Conservation (phyloP, 2,113 vertebrate species). For the Petromus typicus region DNA sequence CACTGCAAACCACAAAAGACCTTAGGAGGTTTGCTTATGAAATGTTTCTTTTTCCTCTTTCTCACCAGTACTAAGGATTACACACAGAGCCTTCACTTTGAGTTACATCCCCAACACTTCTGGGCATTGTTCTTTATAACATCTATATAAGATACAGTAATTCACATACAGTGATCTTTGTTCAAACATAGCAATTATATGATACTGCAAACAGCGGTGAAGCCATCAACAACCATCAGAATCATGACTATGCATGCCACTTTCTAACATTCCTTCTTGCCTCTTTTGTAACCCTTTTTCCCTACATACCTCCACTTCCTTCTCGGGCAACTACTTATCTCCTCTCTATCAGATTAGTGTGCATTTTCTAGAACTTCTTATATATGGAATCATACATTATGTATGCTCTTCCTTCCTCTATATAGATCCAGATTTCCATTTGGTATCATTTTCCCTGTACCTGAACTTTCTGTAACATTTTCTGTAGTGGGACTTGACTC, state of each 20-base stretch:
- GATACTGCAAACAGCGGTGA: background rate
- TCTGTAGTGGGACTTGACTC: background rate
- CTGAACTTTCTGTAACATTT: constrained; percentile 53
- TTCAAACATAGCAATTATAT: constrained; percentile 27
- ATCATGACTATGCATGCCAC: background rate
- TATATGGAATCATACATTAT: constrained; percentile 56
- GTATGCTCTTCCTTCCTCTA: constrained; percentile 46
- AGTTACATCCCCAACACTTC: background rate
- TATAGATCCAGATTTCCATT: constrained; percentile 51
- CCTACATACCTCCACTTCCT: background rate
- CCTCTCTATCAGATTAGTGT: constrained; percentile 47
- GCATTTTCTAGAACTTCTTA: constrained; percentile 53
- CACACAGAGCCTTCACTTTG: background rate
- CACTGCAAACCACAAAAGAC: constrained; percentile 25
- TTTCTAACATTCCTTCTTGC: background rate
- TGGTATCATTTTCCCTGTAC: constrained; percentile 44
- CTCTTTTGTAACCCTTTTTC: constrained; percentile 1
- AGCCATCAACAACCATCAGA: constrained; percentile 30
- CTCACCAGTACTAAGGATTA: background rate
- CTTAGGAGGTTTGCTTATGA: constrained; percentile 21
- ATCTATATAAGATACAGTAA: constrained; percentile 14
- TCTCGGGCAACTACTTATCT: background rate
- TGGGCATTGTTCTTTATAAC: constrained; percentile 15
- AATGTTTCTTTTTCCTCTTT: constrained; percentile 37
- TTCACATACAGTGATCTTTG: constrained; percentile 4